Conservation (phyloP, 1,140 invertebrate genomes). For the Steinernema feltiae region DNA sequence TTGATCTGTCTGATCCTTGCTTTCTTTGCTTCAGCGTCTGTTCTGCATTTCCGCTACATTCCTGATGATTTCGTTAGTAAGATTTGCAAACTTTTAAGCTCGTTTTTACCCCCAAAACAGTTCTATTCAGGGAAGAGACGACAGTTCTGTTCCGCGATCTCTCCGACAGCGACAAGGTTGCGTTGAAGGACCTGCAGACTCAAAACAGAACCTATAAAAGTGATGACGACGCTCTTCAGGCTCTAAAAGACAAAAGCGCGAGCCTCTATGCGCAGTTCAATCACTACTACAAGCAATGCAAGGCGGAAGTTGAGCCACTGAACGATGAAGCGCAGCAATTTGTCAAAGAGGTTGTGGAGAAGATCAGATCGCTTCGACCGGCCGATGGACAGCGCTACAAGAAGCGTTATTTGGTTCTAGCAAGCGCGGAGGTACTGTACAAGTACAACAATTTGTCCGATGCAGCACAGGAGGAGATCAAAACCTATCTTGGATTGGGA, state of each 20-base stretch:
- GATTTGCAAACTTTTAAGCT: not conserved
- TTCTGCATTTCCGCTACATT: not conserved
- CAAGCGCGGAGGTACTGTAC: not conserved
- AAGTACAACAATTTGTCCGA: constrained; percentile 5
- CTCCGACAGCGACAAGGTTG: not conserved
- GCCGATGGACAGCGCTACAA: not conserved
- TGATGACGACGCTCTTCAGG: not conserved
- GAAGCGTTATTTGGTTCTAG: not conserved
- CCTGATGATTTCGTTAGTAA: not conserved
- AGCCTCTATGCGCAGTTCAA: not conserved
- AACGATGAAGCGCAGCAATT: not conserved
- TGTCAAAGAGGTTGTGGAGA: not conserved
- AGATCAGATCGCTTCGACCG: not conserved
- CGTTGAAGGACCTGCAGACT: not conserved
- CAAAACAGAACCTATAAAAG: not conserved
- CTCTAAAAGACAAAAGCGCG: not conserved
- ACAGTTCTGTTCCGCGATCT: not conserved
- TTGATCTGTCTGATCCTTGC: not conserved
- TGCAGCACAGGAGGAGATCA: not conserved
- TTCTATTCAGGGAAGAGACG: not conserved
- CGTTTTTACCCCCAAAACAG: not conserved
- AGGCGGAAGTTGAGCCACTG: not conserved
- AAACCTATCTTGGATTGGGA: not conserved
- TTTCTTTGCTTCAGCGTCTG: not conserved
- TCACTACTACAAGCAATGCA: not conserved